phyloP scores from a whole-genome alignment of 2,797 vertebrate species.

The Falco novaeseelandiae region DNA sequence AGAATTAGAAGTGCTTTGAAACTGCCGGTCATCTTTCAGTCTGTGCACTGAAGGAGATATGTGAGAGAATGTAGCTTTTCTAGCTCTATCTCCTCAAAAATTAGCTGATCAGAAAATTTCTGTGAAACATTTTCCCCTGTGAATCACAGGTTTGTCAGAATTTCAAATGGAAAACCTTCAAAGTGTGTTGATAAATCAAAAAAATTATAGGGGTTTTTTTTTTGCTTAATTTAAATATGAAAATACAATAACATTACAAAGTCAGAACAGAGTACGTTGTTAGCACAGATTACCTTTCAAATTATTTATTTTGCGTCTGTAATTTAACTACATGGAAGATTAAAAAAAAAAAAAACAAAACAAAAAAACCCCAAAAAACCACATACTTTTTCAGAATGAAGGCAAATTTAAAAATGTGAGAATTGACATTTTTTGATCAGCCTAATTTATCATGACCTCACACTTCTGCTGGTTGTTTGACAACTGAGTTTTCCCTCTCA shows the following conservation, averaged over 20 bases:
- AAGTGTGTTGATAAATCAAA: background rate
- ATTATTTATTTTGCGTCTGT: background rate
- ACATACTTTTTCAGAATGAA: background rate
- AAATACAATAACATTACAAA: background rate
- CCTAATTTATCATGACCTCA: background rate
- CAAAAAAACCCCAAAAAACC: too few relatives aligned
- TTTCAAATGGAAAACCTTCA: background rate
- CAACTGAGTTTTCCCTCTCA: background rate
- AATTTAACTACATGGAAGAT: background rate
- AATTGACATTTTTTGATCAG: background rate
- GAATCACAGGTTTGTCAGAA: background rate
- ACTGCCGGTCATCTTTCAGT: background rate
- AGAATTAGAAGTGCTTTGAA: slow-evolving; percentile 50
- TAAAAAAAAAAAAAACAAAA: too few relatives aligned
- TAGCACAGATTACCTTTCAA: background rate
- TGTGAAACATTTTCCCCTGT: background rate
- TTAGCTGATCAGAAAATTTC: background rate
- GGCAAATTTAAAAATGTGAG: background rate
- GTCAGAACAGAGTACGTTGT: background rate
- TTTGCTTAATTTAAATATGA: background rate
- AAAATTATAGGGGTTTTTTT: background rate
- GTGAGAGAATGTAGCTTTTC: background rate
- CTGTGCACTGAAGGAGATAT: background rate
- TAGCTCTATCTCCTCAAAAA: background rate
- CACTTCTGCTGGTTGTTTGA: background rate